Base-by-base conservation (phyloP, 2,888 invertebrate genomes). In the Volucella zonaria region DNA sequence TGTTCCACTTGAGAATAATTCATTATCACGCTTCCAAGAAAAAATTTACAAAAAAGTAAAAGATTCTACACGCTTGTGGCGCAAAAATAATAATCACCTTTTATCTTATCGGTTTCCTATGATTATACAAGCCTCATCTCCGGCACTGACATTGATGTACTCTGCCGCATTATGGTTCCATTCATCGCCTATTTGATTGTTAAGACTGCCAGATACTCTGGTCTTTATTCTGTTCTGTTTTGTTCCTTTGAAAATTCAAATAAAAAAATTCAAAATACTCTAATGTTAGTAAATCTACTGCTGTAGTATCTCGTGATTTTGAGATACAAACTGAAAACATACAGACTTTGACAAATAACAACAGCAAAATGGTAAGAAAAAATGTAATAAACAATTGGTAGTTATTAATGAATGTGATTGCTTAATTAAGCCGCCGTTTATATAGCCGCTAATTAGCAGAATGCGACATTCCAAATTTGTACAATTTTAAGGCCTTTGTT, bases 131-230 rank as follows among this genome's bases (percentile, higher is more conserved):
- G 67, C 38, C 40, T 56, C 54, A 42, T 66, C 66, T 51, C 42
- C 15, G 68, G 15, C 49, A 59, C 51, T 58, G 59, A 59, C 51
- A 49, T 71, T 71, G 59, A 71, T 71, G 71, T 59, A 14, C 11
- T 18, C 40, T 71, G 31, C 71, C 71, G 71, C 71, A 71, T 59
- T 71, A 71, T 51, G 59, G 31, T 58, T 68, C 54, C 45, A 62
- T 62, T 62, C 62, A 62, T 62, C 18, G 31, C 31, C 31, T 31
- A 62, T 9, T 47, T 43, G 42, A 12, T 59, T 43, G 10, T 31
- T 31, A 31, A 31, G 31, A 31, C 31, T 31, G 6, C 31, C 31
- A 31, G 31, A 31, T 31, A 31, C 31, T 31, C 31, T 31, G 1
- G 3, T 31, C 6, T 31, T 31, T 31, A 31, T 31, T 31, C 6